Evolutionary conservation across 2,888 invertebrate species (phyloP), one percentile per base, ranked within the genome.

Genomic region (Nebria brevicollis): DNA sequence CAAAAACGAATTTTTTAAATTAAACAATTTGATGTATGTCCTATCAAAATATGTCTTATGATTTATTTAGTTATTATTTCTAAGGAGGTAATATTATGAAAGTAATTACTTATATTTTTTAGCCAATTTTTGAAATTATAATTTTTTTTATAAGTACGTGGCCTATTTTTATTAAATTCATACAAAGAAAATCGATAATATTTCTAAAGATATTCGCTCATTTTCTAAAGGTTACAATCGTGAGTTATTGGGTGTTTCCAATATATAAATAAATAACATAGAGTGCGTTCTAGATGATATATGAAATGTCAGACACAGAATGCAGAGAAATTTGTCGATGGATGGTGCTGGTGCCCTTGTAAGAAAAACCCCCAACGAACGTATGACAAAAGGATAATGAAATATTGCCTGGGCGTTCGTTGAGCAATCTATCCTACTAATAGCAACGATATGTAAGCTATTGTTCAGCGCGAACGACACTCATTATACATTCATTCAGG

Each of bases 241-340:
- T 77, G 75, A 79, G 73, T 74, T 79, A 79, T 74, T 43, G 68
- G 66, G 68, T 79, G 79, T 79, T 74, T 75, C 74, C 54, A 54
- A 79, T 74, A 75, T 74, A 79, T 77, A 77, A 77, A 77, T 68
- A 79, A 74, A 79, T 75, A 68, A 70, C 26, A 34, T 70, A 66
- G 66, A 66, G 15, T 26, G 42, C 75, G 75, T 73, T 25, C 20
- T 43, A 65, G 66, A 78, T 79, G 79, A 79, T 74, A 79, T 79
- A 79, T 79, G 74, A 79, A 79, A 79, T 79, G 79, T 79, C 79
- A 79, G 74, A 79, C 74, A 25, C 79, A 79, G 74, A 43, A 66
- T 68, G 43, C 10, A 66, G 26, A 79, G 66, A 68, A 77, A 77
- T 77, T 68, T 68, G 68, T 68, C 77, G 77, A 77, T 77, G 41